These are phyloP conservation scores for Drosophila asahinai DNA, from an alignment of 1,140 invertebrate genomes.

Conservation along the genomic window DNA sequence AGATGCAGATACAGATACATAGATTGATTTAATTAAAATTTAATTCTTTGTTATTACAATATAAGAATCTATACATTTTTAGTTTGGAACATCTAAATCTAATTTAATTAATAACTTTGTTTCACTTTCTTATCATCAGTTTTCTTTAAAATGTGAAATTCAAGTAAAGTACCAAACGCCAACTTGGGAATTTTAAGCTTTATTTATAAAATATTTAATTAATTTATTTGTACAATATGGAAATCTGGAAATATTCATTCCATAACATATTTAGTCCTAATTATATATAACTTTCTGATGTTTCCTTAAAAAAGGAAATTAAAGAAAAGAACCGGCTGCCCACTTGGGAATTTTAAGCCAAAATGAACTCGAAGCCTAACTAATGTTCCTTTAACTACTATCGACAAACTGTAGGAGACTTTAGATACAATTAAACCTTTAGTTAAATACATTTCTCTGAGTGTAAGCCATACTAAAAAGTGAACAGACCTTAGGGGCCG, in stretches of 20 bases:
- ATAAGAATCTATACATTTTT: background rate
- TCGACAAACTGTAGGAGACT: background rate
- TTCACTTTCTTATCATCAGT: background rate
- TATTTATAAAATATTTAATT: background rate
- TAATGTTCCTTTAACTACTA: background rate
- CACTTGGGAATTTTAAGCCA: background rate
- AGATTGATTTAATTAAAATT: background rate
- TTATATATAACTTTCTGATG: background rate
- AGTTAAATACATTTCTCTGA: background rate
- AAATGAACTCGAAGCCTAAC: too few species aligned
- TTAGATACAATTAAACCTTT: background rate
- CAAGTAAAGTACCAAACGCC: too few species aligned
- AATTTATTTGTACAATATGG: background rate
- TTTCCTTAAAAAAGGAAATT: background rate
- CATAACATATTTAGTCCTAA: background rate
- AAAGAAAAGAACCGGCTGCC: too few species aligned
- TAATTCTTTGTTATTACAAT: background rate
- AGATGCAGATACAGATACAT: conserved; percentile 12
- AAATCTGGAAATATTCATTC: background rate
- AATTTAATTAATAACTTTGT: too few species aligned
- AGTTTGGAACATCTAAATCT: too few species aligned
- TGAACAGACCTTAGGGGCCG: conserved; percentile 27
- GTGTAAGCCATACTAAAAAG: conserved; percentile 19
- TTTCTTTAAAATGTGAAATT: background rate
- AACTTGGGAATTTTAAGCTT: background rate